phyloP scores from a whole-genome alignment of 1,140 invertebrate species.

The Dryas iulia region DNA sequence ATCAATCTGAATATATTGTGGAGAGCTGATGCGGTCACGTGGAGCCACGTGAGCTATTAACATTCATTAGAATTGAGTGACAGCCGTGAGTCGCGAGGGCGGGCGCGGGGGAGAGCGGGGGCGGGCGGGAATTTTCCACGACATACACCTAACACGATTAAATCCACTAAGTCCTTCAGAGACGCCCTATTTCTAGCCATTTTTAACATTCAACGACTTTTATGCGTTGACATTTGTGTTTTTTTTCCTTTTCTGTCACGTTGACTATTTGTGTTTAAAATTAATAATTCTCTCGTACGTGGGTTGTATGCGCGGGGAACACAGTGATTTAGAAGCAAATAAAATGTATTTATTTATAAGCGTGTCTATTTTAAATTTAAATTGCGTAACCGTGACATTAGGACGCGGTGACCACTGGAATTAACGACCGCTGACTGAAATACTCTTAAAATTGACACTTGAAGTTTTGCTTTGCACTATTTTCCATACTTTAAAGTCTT shows the following conservation, averaged over 20 bases:
- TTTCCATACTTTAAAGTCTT: too few species aligned
- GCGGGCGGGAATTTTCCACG: constrained; percentile 46
- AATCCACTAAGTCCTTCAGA: constrained; percentile 25
- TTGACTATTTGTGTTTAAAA: neutral
- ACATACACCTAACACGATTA: constrained; percentile 26
- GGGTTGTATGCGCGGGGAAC: too few species aligned
- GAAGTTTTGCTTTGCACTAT: too few species aligned
- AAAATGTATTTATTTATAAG: neutral
- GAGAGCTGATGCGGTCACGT: constrained; percentile 36
- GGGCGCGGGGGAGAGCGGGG: neutral
- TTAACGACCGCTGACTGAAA: neutral
- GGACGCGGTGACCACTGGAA: neutral
- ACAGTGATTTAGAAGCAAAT: neutral
- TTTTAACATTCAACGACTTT: constrained; percentile 13
- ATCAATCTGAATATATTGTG: neutral
- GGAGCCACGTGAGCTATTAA: constrained; percentile 53
- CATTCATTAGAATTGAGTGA: constrained; percentile 66
- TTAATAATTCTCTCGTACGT: neutral
- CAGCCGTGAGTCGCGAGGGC: constrained; percentile 30
- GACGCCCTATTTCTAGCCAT: constrained; percentile 26
- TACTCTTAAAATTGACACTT: too few species aligned
- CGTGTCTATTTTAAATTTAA: neutral
- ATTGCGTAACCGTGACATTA: neutral
- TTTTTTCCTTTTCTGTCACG: neutral
- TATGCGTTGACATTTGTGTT: neutral